These are phyloP conservation scores for Saturnia japonica DNA, from an alignment of 2,888 invertebrate genomes.

Conservation along the genomic window DNA sequence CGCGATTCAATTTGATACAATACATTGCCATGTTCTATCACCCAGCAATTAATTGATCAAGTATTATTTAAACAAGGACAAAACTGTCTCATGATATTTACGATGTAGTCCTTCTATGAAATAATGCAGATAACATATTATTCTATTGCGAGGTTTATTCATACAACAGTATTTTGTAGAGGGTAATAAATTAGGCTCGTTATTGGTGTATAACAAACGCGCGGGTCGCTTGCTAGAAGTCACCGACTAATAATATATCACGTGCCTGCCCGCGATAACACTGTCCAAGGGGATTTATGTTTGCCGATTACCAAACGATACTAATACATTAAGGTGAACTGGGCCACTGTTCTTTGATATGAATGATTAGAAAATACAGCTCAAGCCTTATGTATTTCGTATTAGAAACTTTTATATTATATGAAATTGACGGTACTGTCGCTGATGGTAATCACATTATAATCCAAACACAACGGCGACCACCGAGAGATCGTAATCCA, in stretches of 20 bases:
- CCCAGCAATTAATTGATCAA: background rate
- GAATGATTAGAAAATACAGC: background rate
- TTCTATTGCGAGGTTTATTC: constrained; percentile 9
- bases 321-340: constrained; percentile 39
- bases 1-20: too few species aligned
- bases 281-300: constrained; percentile 58
- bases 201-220: constrained; percentile 64
- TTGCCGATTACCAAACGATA: constrained; percentile 56
- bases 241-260: constrained; percentile 66
- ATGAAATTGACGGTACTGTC: too few species aligned
- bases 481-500: too few species aligned
- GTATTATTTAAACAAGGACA: background rate
- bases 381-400: background rate
- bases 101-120: background rate
- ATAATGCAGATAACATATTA: background rate
- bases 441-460: too few species aligned
- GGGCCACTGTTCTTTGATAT: constrained; percentile 25
- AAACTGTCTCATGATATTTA: background rate
- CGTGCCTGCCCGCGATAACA: constrained; percentile 51
- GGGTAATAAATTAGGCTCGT: constrained; percentile 66
- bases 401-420: too few species aligned
- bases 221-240: constrained; percentile 42
- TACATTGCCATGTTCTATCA: too few species aligned
- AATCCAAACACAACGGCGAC: too few species aligned
- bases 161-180: constrained; percentile 23